These are phyloP conservation scores for Drosophila prostipennis DNA, from an alignment of 2,888 invertebrate genomes.

Conservation along the genomic window DNA sequence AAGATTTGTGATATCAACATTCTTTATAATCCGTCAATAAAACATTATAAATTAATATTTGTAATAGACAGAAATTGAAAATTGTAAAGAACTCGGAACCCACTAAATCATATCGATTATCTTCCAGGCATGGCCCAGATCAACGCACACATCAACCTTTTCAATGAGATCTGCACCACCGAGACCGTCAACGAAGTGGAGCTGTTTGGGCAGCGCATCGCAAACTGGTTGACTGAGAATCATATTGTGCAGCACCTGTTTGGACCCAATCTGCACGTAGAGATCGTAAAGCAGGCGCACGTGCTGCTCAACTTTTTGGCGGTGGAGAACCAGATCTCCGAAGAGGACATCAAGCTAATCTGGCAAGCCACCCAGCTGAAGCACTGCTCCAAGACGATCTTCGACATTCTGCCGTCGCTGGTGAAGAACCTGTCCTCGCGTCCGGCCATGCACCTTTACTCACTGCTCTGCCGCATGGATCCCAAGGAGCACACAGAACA, in stretches of 20 bases:
- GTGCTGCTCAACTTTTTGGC: slow-evolving; percentile 96
- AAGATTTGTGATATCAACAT: too few relatives aligned
- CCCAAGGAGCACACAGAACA: slow-evolving; percentile 97
- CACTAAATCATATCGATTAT: neutral
- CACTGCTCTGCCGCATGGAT: slow-evolving; percentile 93
- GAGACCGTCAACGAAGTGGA: slow-evolving; percentile 94
- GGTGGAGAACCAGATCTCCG: slow-evolving; percentile 94
- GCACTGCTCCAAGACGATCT: slow-evolving; percentile 96
- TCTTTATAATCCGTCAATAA: too few relatives aligned
- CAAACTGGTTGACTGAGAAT: slow-evolving; percentile 94
- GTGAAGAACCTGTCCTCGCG: slow-evolving; percentile 95
- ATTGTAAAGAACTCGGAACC: too few relatives aligned
- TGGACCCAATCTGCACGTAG: slow-evolving; percentile 98
- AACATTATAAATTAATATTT: too few relatives aligned
- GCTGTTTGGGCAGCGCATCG: slow-evolving; percentile 92
- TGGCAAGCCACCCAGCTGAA: slow-evolving; percentile 98
- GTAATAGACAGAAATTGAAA: too few relatives aligned
- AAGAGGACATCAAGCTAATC: slow-evolving; percentile 95
- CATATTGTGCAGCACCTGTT: slow-evolving; percentile 97
- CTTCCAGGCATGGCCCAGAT: slow-evolving; percentile 91
- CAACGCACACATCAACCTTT: slow-evolving; percentile 95
- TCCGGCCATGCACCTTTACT: slow-evolving; percentile 94
- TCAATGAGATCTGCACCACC: slow-evolving; percentile 95
- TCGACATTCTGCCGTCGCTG: slow-evolving; percentile 94
- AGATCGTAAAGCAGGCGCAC: slow-evolving; percentile 97